These are phyloP conservation scores for Sebastes alutus DNA, from an alignment of 2,797 vertebrate species.

Conservation along the genomic window DNA sequence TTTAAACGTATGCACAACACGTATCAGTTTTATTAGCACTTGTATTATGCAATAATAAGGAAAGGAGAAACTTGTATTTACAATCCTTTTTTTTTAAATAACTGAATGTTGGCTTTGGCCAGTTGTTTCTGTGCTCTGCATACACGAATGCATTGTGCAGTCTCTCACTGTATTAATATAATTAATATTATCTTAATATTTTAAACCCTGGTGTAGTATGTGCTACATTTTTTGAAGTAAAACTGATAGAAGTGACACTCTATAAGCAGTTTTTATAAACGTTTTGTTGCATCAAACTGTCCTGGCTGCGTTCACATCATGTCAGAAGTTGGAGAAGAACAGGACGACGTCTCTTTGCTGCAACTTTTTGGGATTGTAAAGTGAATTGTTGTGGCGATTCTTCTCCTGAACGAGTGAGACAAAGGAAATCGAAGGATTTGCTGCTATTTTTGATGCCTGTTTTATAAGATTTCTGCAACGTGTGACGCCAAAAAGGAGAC, in stretches of 20 bases:
- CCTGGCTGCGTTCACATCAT: not conserved
- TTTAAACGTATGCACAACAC: constrained; percentile 33
- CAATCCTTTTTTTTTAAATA: not conserved
- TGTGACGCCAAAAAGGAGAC: not conserved
- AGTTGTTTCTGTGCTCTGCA: not conserved
- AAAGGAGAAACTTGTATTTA: not conserved
- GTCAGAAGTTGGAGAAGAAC: not conserved
- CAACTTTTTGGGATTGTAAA: not conserved
- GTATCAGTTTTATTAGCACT: constrained; percentile 32
- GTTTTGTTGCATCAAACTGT: not conserved
- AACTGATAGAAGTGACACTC: constrained; percentile 8
- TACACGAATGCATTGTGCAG: not conserved
- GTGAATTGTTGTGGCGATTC: no score
- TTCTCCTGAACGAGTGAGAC: not conserved
- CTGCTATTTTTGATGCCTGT: not conserved
- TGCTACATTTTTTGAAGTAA: constrained; percentile 5
- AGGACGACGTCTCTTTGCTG: not conserved
- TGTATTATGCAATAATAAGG: constrained; percentile 56
- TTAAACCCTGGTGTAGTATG: not conserved
- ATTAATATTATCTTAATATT: not conserved
- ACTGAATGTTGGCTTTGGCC: constrained; percentile 12
- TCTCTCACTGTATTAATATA: not conserved
- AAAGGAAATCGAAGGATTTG: not conserved
- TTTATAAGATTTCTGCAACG: not conserved
- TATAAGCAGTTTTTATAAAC: not conserved